Conservation (phyloP, 2,888 invertebrate species). For the Caradrina kadenii region DNA sequence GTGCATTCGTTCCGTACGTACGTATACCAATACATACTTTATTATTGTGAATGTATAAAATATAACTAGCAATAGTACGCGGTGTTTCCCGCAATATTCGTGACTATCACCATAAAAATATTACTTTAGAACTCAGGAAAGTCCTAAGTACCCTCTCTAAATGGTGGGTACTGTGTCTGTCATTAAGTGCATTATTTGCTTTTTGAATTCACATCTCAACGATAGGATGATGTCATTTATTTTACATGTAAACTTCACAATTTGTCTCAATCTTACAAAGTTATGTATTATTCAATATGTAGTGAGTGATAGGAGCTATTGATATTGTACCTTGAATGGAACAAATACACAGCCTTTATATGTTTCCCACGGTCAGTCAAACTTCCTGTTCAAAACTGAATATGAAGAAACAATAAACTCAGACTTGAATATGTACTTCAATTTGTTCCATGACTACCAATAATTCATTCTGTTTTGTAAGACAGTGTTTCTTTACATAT, state of each 20-base stretch:
- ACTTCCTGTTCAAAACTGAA: conserved; percentile 43
- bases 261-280: conserved; percentile 42
- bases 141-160: conserved; percentile 19
- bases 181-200: conserved; percentile 44
- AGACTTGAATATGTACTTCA: conserved; percentile 8
- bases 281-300: conserved; percentile 31
- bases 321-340: conserved; percentile 38
- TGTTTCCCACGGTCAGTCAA: conserved; percentile 30
- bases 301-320: conserved; percentile 25
- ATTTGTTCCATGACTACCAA: conserved; percentile 9
- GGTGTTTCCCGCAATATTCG: conserved; percentile 31
- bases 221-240: conserved; percentile 57
- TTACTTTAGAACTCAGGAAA: neutral
- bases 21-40: conserved; percentile 56
- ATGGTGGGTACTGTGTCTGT: conserved; percentile 17
- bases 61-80: conserved; percentile 38
- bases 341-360: conserved; percentile 20
- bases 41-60: conserved; percentile 51
- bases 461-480: conserved; percentile 3
- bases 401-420: conserved; percentile 35
- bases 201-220: conserved; percentile 50
- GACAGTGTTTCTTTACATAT: neutral
- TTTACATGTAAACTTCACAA: conserved; percentile 45
- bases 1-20: conserved; percentile 60
- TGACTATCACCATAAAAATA: conserved; percentile 5